Evolutionary conservation across 1,140 invertebrate species (phyloP), one percentile per base, ranked within the genome.

Genomic region (Artemia franciscana): DNA sequence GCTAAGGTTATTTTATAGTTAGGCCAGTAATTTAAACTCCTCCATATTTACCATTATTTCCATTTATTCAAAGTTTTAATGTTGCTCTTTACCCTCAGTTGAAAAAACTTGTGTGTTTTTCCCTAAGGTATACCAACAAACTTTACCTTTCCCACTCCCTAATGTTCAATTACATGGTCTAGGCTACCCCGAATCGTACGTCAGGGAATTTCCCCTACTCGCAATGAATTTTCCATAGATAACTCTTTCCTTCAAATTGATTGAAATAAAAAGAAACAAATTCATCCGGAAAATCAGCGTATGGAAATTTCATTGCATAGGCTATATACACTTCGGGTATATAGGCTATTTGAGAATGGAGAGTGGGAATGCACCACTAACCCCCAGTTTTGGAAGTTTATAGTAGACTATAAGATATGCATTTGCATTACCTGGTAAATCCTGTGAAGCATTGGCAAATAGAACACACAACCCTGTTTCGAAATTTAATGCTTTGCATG

Each of bases 381-480:
- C 5, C 57, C 24, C 5, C 5, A 58, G 18, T 5, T 24, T 58
- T 5, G 18, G 18, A 51, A 18, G 39, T 9, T 9, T 9, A 30
- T n/a, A n/a, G n/a, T n/a, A n/a, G n/a, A n/a, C n/a, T n/a, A 15
- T n/a, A 24, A 24, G 24, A 24, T 15, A n/a, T 28, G 26, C 24
- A 7, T 28, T 64, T 65, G 15, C 3, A 15, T 65, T 66, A 74
- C 72, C 73, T 59, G 74, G 72, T 60, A 70, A 67, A 26, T 74
- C 69, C 9, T 68, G 65, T 18, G 74, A 74, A 60, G 70, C 71
- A 28, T 71, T 74, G 21, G 68, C 66, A 66, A 78, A 75, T 18
- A 78, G 70, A 2, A 78, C 75, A 62, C 77, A 78, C 0, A 78
- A 69, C 2, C 77, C 77, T 5, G 77, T 78, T 67, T 78, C 77